Evolutionary conservation across 2,797 vertebrate species (phyloP).

Genomic region (Alfaro cultratus): DNA sequence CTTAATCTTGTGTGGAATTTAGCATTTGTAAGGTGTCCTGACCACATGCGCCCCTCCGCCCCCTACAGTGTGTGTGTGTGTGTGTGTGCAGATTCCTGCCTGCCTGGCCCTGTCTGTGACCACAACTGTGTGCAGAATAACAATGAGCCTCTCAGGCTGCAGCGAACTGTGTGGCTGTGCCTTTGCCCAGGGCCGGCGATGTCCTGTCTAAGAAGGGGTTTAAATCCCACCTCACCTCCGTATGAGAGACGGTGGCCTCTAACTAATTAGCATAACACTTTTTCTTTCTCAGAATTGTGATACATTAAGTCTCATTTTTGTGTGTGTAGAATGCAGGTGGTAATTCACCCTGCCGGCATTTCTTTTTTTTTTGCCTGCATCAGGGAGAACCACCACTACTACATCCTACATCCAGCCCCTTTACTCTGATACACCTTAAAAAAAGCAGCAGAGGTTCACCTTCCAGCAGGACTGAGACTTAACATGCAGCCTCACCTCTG

Average conservation of each 20-base stretch:
- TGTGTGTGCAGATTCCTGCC: slow-evolving; percentile 44
- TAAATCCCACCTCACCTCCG: slow-evolving; percentile 39
- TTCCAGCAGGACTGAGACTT: background rate
- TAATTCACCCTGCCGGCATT: background rate
- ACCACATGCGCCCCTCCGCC: slow-evolving; percentile 30
- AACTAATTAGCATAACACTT: background rate
- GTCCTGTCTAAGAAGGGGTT: slow-evolving; percentile 55
- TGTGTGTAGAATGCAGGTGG: background rate
- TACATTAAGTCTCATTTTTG: background rate
- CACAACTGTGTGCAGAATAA: slow-evolving; percentile 82
- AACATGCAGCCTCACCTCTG: background rate
- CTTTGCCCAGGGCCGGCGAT: slow-evolving; percentile 54
- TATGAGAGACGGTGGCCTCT: background rate
- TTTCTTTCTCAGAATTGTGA: background rate
- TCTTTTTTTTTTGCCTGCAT: background rate
- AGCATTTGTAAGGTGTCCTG: slow-evolving; percentile 65
- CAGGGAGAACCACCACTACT: background rate
- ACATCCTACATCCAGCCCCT: background rate
- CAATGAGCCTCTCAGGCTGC: slow-evolving; percentile 75
- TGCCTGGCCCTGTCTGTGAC: slow-evolving; percentile 69
- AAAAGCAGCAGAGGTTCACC: background rate
- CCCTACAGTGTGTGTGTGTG: slow-evolving; percentile 6
- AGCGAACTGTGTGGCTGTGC: slow-evolving; percentile 27
- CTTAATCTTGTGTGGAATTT: slow-evolving; percentile 64
- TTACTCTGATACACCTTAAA: background rate